Percentiles rank a stretch among this genome's conserved stretches.
phyloP scores from a whole-genome alignment of 2,888 invertebrate genomes.

The Tachina lurida region DNA sequence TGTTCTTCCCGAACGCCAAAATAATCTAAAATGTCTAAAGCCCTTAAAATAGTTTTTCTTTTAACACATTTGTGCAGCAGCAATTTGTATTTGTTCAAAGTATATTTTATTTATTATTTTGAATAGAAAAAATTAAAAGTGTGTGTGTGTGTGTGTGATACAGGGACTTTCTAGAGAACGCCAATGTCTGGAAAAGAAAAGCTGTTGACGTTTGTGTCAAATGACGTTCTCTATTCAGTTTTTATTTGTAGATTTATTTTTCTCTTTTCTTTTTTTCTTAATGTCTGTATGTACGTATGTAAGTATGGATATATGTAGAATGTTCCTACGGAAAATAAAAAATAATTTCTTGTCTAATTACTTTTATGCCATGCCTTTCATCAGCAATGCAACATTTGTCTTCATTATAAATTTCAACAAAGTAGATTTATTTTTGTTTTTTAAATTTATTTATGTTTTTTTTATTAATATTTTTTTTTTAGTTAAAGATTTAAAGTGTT shows the following conservation, averaged over 20 bases:
- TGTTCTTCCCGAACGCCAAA: conserved; percentile 18
- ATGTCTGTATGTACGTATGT: not conserved
- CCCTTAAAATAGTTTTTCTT: conserved; percentile 60
- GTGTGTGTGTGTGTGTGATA: not conserved
- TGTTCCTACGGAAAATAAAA: conserved; percentile 56
- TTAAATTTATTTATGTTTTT: not conserved
- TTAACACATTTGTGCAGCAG: conserved; percentile 43
- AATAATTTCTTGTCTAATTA: conserved; percentile 80
- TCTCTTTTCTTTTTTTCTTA: not conserved
- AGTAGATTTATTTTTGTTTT: conserved; percentile 41
- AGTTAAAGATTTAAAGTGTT: not conserved
- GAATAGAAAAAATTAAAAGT: not conserved
- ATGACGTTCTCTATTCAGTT: conserved; percentile 41
- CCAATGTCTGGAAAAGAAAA: conserved; percentile 52
- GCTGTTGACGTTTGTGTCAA: conserved; percentile 66
- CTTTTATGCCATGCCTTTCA: conserved; percentile 79
- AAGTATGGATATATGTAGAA: not conserved
- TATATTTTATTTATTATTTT: conserved; percentile 2
- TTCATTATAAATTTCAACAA: conserved; percentile 75
- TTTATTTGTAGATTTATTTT: conserved; percentile 30
- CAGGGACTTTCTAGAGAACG: conserved; percentile 18
- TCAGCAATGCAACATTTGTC: conserved; percentile 80
- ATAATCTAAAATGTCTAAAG: conserved; percentile 51
- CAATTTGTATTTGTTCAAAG: conserved; percentile 21
- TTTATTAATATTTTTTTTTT: not conserved